Base-by-base conservation (phyloP, 1,140 invertebrate genomes). In the Bombus sylvicola region DNA sequence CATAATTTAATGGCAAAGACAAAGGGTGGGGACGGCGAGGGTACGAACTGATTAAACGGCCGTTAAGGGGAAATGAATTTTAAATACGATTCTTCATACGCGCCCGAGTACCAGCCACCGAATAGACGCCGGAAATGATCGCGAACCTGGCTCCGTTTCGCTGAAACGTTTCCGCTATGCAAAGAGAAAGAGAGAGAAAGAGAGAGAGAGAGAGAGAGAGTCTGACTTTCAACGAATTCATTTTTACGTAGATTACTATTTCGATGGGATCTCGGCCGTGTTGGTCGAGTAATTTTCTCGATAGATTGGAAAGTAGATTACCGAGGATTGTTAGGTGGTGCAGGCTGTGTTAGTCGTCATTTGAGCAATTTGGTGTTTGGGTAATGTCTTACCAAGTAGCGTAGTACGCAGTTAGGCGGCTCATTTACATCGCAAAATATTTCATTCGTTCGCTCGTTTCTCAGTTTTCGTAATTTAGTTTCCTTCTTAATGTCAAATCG, bases 11-110 rank as follows among this genome's bases (percentile, higher is more conserved):
- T 25, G 39, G 39, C 25, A 9, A n/a, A 62, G n/a, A 37, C 37
- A 34, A n/a, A 73, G 71, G 28, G 13, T 37, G 12, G 57, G 8
- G 47, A 0, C 47, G 47, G 47, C 18, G 0, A 53, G 18, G 6
- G 47, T 53, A 53, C 47, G 47, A 31, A 4, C 22, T 75, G 71
- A 64, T 82, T 82, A 64, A 82, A 64, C 80, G 73, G 15, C 34
- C 41, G 62, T 77, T 77, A 83, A 68, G 37, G 62, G 68, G 71
- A 75, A 75, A 82, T 82, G 71, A 82, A 82, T 82, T 82, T 82
- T 34, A 82, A 82, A 75, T 74, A 53, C 73, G 74, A 83, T 83
- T 83, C 81, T 47, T 62, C 43, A 66, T 68, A 77, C 18, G 43
- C 18, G 43, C 31, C 39, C 69, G 69, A 72, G 39, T 25, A 41